Evolutionary conservation across 2,888 invertebrate species (phyloP), one percentile per base, ranked within the genome.

Genomic region (Pycnomerus fuliginosus): DNA sequence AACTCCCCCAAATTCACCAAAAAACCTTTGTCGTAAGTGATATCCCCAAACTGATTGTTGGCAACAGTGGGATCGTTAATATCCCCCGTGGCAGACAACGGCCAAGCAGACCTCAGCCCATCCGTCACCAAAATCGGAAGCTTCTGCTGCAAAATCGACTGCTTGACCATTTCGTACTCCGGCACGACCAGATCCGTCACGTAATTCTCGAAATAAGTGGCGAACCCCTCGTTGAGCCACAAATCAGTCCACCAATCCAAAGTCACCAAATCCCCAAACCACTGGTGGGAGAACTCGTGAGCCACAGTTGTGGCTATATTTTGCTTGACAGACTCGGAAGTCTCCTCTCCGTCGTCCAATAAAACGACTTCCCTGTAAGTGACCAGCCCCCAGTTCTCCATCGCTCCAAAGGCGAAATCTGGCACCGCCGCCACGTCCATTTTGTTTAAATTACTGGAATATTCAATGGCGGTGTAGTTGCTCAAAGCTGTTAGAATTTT

Each of bases 331-430:
- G 25, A 24, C 8, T 25, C 30, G 1, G 52, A 33, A 1, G 60
- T 56, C 3, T 32, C 41, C n/a, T 48, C 22, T 3, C 44, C 54
- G 35, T 56, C 56, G 25, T 59, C 55, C 5, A 60, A 28, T n/a
- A 60, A 27, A 11, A 43, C 40, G 2, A 35, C 17, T 47, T 60
- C 60, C n/a, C n/a, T n/a, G 70, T 86, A 92, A 3, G 86, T 90
- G 3, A 91, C 78, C 12, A 92, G 74, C 5, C 92, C 92, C 90
- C 91, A 92, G 67, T 93, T 93, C 67, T 91, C 90, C 91, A 92
- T 91, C 33, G 91, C 91, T 29, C 87, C 88, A 50, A 86, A 83
- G 33, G 79, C 78, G 66, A 91, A 90, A 65, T 91, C 88, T 0
- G 89, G 84, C 43, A 93, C 77, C 1, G 89, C 90, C 7, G 90